Evolutionary conservation across 2,888 invertebrate species (phyloP), one percentile per base, ranked within the genome.

Genomic region (Drosophila atripex): DNA sequence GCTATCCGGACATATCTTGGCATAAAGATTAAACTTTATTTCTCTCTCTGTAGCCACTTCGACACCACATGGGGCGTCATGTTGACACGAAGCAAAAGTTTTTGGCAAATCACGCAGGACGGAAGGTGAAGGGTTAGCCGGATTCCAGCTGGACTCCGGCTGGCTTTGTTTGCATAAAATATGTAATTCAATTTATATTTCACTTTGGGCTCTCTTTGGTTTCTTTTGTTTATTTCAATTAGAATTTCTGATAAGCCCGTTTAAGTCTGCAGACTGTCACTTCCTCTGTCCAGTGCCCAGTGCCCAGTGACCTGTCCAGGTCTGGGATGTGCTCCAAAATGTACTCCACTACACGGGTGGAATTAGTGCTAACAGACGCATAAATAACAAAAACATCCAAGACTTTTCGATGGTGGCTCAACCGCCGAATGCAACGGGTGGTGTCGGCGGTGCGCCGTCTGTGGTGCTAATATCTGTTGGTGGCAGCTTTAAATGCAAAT

Each of bases 181-280:
- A 82, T 82, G 84, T 88, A 88, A 82, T 82, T 82, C 82, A 82
- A 86, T 88, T 86, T 83, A 80, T 86, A 86, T 75, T 73, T 86
- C 56, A 60, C 63, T 65, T 64, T 64, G 46, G 51, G 43, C 56
- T 35, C 43, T 51, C 18, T 35, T 53, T 18, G 51, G 55, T 75
- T 51, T 35, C 50, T 70, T 65, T 71, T 61, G 71, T 53, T 70
- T 68, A 61, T 77, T 61, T 77, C 86, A 73, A 88, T 85, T 85
- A 85, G 85, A 88, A 78, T 85, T 85, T 82, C 69, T 82, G 88
- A 88, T 85, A 87, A 87, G 88, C 73, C 61, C 46, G 53, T 51
- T 85, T 78, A 82, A 78, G 78, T 73, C 83, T 55, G 59, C 61
- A 73, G 80, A 61, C 63, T 64, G 70, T 80, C 88, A 57, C 47